Conservation (phyloP, 2,888 invertebrate genomes). For the Protonemura montana region DNA sequence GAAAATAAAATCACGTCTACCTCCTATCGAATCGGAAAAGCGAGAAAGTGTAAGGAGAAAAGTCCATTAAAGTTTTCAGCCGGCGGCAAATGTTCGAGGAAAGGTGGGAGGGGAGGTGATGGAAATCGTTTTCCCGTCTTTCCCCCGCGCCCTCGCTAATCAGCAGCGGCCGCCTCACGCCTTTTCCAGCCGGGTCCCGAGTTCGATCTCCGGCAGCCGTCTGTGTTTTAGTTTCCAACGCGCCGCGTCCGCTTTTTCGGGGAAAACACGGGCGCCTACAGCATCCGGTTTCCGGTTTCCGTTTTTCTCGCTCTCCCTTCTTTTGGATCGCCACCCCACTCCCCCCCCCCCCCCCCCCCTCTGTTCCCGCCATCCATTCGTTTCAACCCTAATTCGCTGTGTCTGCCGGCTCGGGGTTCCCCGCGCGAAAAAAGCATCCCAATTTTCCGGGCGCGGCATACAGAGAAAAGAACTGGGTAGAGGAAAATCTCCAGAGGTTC, state of each 20-base stretch:
- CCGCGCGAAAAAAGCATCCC: not conserved
- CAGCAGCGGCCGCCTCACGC: not conserved
- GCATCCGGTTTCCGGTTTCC: not conserved
- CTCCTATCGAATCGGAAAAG: not conserved
- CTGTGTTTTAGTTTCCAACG: not conserved
- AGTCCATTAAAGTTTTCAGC: not conserved
- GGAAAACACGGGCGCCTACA: constrained; percentile 1
- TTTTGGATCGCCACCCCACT: not conserved
- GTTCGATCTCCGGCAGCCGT: not conserved
- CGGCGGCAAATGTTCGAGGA: not conserved
- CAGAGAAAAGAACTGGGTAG: not conserved
- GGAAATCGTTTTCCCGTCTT: not conserved
- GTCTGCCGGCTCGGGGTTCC: not conserved
- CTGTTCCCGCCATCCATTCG: too few species aligned
- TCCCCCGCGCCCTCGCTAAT: not conserved
- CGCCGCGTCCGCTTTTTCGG: not conserved
- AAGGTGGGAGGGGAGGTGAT: not conserved
- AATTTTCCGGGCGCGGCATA: not conserved
- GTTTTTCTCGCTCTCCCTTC: not conserved
- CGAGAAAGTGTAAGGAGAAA: not conserved
- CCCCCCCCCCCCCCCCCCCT: not conserved
- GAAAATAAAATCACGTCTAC: not conserved
- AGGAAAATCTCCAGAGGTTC: not conserved
- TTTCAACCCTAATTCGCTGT: not conserved
- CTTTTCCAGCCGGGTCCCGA: not conserved